Evolutionary conservation across 2,113 vertebrate species (phyloP).

Genomic region (Zosterops pallidus): DNA sequence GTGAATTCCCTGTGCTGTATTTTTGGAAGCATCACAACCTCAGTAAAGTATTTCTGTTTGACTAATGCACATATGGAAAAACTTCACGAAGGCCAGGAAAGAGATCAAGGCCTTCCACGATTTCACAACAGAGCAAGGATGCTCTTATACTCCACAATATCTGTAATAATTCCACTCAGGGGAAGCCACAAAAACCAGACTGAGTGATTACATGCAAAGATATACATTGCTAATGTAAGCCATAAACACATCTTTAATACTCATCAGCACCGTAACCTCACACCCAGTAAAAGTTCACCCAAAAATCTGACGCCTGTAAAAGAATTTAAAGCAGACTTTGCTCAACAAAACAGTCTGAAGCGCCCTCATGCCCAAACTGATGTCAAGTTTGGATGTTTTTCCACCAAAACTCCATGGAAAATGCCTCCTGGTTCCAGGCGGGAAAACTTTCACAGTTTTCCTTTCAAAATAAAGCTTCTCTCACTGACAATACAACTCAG

Average conservation of each 20-base stretch:
- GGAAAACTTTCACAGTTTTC: not conserved
- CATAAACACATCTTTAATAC: slow-evolving; percentile 2
- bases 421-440: not conserved
- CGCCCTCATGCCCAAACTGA: not conserved
- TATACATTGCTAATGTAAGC: not conserved
- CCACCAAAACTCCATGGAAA: not conserved
- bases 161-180: not conserved
- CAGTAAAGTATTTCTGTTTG: not conserved
- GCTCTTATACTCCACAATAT: not conserved
- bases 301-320: not conserved
- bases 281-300: not conserved
- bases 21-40: not conserved
- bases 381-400: not conserved
- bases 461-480: not conserved
- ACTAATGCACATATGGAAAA: not conserved
- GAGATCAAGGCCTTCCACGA: not conserved
- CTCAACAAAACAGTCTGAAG: not conserved
- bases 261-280: not conserved
- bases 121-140: not conserved
- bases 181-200: not conserved
- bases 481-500: not conserved
- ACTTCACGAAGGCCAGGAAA: not conserved
- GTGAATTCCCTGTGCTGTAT: not conserved
- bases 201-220: not conserved
- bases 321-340: not conserved